Evolutionary conservation across 1,140 invertebrate species (phyloP), one percentile per base, ranked within the genome.

Genomic region (Paraescarpia echinospica): DNA sequence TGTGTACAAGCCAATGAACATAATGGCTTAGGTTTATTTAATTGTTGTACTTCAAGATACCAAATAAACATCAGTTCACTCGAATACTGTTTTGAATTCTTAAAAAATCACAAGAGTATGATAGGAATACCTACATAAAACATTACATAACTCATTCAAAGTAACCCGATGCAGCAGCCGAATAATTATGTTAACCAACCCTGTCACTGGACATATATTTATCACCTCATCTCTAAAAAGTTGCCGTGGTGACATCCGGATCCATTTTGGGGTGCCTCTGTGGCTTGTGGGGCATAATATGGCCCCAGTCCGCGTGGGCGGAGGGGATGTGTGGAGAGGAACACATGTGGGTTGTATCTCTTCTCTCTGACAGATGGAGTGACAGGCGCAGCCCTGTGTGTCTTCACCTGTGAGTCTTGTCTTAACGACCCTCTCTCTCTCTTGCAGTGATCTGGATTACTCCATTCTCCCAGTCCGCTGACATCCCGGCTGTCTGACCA

Each of bases 321-420:
- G 41, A 12, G 12, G 41, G 41, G 41, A 12, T 77, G 9, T 77
- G 0, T 77, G 59, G 4, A 14, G 59, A 77, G 59, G 9, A 27
- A 77, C 9, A 77, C 59, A 77, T 27, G 22, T 77, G 59, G 9
- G 27, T 2, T 12, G 2, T 31, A 27, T 77, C 9, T 27, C 59
- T 77, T 2, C 2, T 18, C 59, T 14, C 59, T 27, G 59, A 77
- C 59, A 77, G 59, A 27, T 77, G 59, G 59, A 77, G 9, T 77
- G 59, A 77, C 59, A 77, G 59, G 2, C 18, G 22, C 59, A 77
- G 59, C 14, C 14, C 2, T 12, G 59, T 77, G 59, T 77, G 59
- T 77, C 59, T 77, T 77, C 59, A 77, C 59, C 59, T 77, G 59
- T 77, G 59, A 77, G 59, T 77, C 59, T 77, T 77, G 59, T 77